Base-by-base conservation (phyloP, 1,140 invertebrate species). In the Rhyacophila brunnea region DNA sequence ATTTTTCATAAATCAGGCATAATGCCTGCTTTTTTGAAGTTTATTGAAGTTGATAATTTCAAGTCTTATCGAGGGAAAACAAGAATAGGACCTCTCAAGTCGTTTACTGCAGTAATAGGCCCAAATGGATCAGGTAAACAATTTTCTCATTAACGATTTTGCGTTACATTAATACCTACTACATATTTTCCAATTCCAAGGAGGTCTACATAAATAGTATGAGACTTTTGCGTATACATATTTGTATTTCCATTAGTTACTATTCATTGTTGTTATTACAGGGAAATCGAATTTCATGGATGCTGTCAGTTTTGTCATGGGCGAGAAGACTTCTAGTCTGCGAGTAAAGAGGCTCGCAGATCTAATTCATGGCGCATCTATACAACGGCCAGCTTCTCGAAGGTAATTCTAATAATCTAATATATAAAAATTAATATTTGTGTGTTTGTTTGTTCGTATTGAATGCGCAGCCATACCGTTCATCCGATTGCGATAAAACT, bases 221-320 rank as follows among this genome's bases (percentile, higher is more conserved):
- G n/a, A n/a, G n/a, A n/a, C n/a, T n/a, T n/a, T n/a, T n/a, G n/a
- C n/a, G n/a, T n/a, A n/a, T n/a, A n/a, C n/a, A n/a, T n/a, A n/a
- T n/a, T n/a, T 40, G 15, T 40, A 40, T 40, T 40, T 28, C 23
- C 9, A 40, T n/a, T n/a, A n/a, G n/a, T n/a, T n/a, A n/a, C n/a
- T n/a, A n/a, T n/a, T n/a, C n/a, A n/a, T n/a, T n/a, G n/a, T n/a
- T n/a, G n/a, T 55, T 60, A 44, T 71, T 80, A 75, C 66, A 96
- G 96, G 96, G 15, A 99, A 99, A 81, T 99, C 96, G 0, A 99
- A 99, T 77, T 96, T 99, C 70, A 99, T 99, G 97, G 97, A 99
- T 74, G 97, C 97, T 38, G 96, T 99, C 62, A 98, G 95, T 84
- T 99, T 99, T 83, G 97, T 99, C 49, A 93, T 99, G 87, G 98